These are phyloP conservation scores for Misgurnus anguillicaudatus DNA, from an alignment of 2,113 vertebrate species.

Conservation along the genomic window DNA sequence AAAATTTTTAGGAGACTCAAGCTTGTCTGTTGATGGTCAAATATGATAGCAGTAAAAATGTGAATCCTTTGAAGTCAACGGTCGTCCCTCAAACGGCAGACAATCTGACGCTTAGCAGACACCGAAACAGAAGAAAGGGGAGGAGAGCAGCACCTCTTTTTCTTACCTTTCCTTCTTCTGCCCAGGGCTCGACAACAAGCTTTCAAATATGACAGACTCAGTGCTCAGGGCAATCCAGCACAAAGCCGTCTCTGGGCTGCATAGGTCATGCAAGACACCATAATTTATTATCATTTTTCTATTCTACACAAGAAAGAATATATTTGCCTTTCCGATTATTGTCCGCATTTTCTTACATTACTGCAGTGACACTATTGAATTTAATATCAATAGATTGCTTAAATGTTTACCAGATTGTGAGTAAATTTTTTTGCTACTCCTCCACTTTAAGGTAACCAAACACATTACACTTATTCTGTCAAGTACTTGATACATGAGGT, in stretches of 20 bases:
- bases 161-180: constrained; percentile 48
- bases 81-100: constrained; percentile 68
- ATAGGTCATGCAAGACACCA: constrained; percentile 59
- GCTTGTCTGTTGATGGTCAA: constrained; percentile 65
- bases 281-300: constrained; percentile 1
- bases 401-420: too few relatives aligned
- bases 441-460: not conserved
- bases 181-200: constrained; percentile 59
- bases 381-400: too few relatives aligned
- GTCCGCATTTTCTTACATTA: not conserved
- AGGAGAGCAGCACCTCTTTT: constrained; percentile 47
- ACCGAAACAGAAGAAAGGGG: not conserved
- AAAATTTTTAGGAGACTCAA: constrained; percentile 41
- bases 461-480: not conserved
- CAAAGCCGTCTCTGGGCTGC: constrained; percentile 51
- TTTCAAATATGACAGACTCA: constrained; percentile 73
- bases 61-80: constrained; percentile 71
- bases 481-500: too few relatives aligned
- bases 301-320: not conserved
- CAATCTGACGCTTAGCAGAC: constrained; percentile 66
- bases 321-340: not conserved
- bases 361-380: too few relatives aligned
- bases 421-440: too few relatives aligned
- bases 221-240: constrained; percentile 63
- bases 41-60: constrained; percentile 62